A percentile compares a stretch with the other conserved stretches of the same genome.
phyloP scores from a whole-genome alignment of 1,140 invertebrate species.

The Oncopodura yosiiana region DNA sequence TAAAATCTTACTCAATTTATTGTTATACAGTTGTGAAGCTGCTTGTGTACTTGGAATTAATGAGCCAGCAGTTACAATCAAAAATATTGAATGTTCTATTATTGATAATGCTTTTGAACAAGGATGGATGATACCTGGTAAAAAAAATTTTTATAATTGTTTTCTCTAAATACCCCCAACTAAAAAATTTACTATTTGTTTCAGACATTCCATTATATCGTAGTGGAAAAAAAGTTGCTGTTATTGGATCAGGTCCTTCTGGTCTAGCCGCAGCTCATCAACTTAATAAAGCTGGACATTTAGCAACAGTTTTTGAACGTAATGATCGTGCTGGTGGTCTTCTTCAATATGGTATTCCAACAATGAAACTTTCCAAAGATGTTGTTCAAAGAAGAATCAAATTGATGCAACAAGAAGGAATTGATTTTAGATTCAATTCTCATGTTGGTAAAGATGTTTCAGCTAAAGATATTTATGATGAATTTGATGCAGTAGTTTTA shows the following conservation, averaged over 20 bases:
- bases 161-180: neutral
- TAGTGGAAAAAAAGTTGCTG: constrained; percentile 76
- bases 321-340: constrained; percentile 92
- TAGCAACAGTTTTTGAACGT: constrained; percentile 89
- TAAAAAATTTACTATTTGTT: constrained; percentile 42
- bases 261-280: constrained; percentile 95
- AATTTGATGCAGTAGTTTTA: constrained; percentile 79
- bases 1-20: neutral
- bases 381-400: constrained; percentile 83
- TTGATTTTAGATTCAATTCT: constrained; percentile 77
- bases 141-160: neutral
- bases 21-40: constrained; percentile 68
- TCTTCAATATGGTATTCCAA: constrained; percentile 94
- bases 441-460: constrained; percentile 87
- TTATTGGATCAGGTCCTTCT: constrained; percentile 92
- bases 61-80: constrained; percentile 93
- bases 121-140: constrained; percentile 77
- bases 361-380: constrained; percentile 91
- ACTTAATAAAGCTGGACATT: constrained; percentile 86
- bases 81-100: constrained; percentile 97
- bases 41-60: constrained; percentile 95
- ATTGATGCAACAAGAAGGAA: constrained; percentile 79
- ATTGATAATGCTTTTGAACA: constrained; percentile 96
- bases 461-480: constrained; percentile 57
- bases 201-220: constrained; percentile 60